Base-by-base conservation (phyloP, 2,113 vertebrate genomes). In the Indicator maculatus region DNA sequence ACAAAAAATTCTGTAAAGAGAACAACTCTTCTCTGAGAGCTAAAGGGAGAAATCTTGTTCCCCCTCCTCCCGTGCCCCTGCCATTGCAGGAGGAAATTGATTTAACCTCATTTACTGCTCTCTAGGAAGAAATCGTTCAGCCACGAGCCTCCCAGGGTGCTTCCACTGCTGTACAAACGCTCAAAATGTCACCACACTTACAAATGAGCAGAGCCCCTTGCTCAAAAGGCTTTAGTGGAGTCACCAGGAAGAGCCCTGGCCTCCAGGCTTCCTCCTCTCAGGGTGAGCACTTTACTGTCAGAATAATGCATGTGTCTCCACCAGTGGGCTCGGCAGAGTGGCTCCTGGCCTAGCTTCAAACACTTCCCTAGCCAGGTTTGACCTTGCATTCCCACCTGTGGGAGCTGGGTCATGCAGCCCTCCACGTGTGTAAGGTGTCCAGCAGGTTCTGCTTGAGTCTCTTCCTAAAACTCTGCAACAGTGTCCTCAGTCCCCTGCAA, bases 101-200 rank as follows among this genome's bases (percentile, higher is more conserved):
- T 96, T 97, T 94, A 96, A 95, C 95, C 85, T 97, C 95, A 97
- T 97, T 97, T 97, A 89, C 84, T 65, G 36, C 95, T 97, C 94
- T 97, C 97, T 95, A 96, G 96, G 97, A 97, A 97, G 94, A 96
- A 95, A 87, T 96, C 72, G 85, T 94, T 97, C 93, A 95, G 89
- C 93, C 70, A 72, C 47, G 55, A 96, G 94, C 85, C 94, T 97
- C 96, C 97, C 89, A 80, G 96, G 93, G 96, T 56, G 87, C 88
- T 97, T 97, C 94, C 26, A 1, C 69, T 92, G 24, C 84, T 87
- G 93, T 82, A 98, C 93, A 97, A 96, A 97, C 97, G 93, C 96
- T 96, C 92, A 74, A 98, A 98, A 98, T 98, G 97, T 98, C 97
- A 97, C 91, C 26, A 1, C 91, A 92, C 97, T 97, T 97, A 94